Base-by-base conservation (phyloP, 2,797 vertebrate species). In the Masticophis lateralis region DNA sequence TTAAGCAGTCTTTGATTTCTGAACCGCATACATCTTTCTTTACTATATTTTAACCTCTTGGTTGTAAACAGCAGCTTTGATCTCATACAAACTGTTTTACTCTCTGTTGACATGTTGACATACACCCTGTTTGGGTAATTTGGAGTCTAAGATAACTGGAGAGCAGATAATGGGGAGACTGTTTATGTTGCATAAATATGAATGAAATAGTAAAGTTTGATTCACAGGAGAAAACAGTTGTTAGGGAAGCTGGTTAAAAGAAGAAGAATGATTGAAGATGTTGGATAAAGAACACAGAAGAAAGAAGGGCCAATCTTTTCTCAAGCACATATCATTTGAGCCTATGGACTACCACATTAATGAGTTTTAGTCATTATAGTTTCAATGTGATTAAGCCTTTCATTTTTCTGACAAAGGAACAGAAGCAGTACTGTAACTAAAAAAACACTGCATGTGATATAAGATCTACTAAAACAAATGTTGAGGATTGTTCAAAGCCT, bases 331-430 rank as follows among this genome's bases (percentile, higher is more conserved):
- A 53, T 32, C 55, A 55, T 22, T 47, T n/a, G 47, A 69, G 32
- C 32, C 47, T 20, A 66, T 66, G 92, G 94, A 94, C 88, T 92
- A 94, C 93, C 95, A 93, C 87, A 94, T 93, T 97, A 97, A 96
- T 97, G 96, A 96, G 92, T 95, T 97, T 97, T 96, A 96, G 25
- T 95, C 95, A 89, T 92, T 96, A 90, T 74, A 95, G 93, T 94
- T 95, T 96, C 94, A 16, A 94, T 96, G 69, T 96, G 94, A 95
- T 92, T 95, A 94, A 86, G 94, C 93, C 89, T 96, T 93, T 95
- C 94, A 95, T 95, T 94, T 90, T 96, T 96, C 94, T 96, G 96
- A 96, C 95, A 95, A n/a, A 87, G 88, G 0, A 4, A 88, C 94
- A 96, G 93, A 94, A 94, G 60, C 47, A 90, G 92, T 91, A 89